These are phyloP conservation scores for Coenobita brevimanus DNA, from an alignment of 1,140 invertebrate genomes.

Conservation along the genomic window DNA sequence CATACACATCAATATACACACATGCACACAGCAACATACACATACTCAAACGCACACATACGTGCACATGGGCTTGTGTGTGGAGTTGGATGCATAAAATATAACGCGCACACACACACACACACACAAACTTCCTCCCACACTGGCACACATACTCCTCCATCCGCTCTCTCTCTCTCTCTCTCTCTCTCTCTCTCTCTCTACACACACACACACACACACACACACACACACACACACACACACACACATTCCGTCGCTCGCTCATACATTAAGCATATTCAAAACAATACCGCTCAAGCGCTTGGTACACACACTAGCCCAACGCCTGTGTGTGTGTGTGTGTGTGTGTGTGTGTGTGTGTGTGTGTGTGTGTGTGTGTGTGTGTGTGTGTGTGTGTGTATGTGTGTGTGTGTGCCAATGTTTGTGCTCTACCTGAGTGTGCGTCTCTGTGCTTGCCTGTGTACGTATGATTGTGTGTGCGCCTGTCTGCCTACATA, in stretches of 20 bases:
- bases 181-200: too few species aligned
- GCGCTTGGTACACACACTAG: not conserved
- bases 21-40: not conserved
- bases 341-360: not conserved
- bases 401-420: not conserved
- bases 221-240: not conserved
- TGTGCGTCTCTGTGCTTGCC: not conserved
- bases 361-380: too few species aligned
- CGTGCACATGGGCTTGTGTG: too few species aligned
- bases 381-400: slow-evolving; percentile 9
- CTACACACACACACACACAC: not conserved
- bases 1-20: not conserved
- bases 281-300: not conserved
- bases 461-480: not conserved
- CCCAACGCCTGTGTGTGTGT: not conserved
- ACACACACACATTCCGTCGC: not conserved
- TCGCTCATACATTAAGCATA: not conserved
- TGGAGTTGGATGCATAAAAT: too few species aligned
- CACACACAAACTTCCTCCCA: too few species aligned
- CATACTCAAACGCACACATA: not conserved
- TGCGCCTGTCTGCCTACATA: not conserved
- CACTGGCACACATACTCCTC: too few species aligned
- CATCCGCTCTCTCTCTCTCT: too few species aligned
- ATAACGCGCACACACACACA: too few species aligned
- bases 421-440: not conserved